Percentiles rank a stretch among this genome's conserved stretches.
phyloP scores from a whole-genome alignment of 2,113 vertebrate genomes.

The Dromiciops gliroides region DNA sequence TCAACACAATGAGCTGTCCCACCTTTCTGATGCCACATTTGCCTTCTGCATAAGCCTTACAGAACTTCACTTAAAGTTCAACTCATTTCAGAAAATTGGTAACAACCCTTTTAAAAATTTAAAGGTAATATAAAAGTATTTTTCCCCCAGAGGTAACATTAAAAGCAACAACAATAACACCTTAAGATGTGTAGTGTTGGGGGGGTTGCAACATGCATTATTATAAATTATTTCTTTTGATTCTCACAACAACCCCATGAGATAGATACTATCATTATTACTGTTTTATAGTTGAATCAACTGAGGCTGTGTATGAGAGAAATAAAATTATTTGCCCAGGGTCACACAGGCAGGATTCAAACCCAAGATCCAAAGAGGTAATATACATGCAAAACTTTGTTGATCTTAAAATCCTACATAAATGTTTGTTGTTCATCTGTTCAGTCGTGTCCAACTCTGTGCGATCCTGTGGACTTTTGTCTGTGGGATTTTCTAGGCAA shows the following conservation, averaged over 20 bases:
- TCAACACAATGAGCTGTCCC: conserved; percentile 88
- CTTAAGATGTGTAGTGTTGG: background rate
- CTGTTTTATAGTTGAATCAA: background rate
- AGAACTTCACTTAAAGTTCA: conserved; percentile 86
- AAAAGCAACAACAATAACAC: background rate
- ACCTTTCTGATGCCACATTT: conserved; percentile 85
- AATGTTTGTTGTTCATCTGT: background rate
- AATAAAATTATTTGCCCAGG: background rate
- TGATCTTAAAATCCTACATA: background rate
- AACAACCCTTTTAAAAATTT: conserved; percentile 87
- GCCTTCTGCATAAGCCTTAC: conserved; percentile 84
- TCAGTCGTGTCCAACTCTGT: background rate
- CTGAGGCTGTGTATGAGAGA: background rate
- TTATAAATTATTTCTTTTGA: background rate
- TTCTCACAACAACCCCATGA: background rate
- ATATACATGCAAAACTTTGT: background rate
- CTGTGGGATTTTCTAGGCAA: background rate
- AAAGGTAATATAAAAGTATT: conserved; percentile 79
- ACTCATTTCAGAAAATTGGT: conserved; percentile 84
- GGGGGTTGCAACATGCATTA: background rate
- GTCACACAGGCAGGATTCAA: background rate
- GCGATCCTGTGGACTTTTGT: background rate
- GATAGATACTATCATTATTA: background rate
- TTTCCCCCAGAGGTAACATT: conserved; percentile 19
- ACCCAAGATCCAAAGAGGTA: background rate